Conservation (phyloP, 2,888 invertebrate genomes). For the Litoditis marina region DNA sequence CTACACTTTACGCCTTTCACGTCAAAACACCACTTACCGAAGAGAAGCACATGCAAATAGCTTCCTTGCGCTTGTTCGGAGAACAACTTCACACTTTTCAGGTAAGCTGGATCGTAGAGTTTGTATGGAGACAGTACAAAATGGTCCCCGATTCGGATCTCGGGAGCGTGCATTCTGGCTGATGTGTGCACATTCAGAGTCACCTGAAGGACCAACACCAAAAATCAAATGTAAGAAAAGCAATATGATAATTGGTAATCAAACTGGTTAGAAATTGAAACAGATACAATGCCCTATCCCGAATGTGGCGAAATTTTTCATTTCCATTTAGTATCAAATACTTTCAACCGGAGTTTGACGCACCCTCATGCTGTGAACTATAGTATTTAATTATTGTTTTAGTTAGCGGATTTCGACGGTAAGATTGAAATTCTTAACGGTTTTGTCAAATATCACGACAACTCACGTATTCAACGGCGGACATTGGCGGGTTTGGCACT, state of each 20-base stretch:
- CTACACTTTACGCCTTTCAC: too few relatives aligned
- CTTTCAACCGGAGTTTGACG: too few relatives aligned
- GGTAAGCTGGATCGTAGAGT: conserved; percentile 48
- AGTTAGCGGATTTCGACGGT: neutral
- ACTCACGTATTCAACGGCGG: conserved; percentile 48
- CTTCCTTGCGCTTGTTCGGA: conserved; percentile 45
- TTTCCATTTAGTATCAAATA: too few relatives aligned
- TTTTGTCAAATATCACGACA: neutral
- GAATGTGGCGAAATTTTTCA: neutral
- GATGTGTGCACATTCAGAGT: conserved; percentile 53
- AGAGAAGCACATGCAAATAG: conserved; percentile 49
- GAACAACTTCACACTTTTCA: conserved; percentile 44
- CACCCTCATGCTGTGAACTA: too few relatives aligned
- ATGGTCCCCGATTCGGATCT: conserved; percentile 51
- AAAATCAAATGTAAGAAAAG: neutral
- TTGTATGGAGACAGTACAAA: conserved; percentile 48
- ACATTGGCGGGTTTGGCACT: conserved; percentile 47
- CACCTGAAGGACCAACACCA: conserved; percentile 24
- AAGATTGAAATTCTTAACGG: too few relatives aligned
- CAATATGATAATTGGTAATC: too few relatives aligned
- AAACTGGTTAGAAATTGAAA: too few relatives aligned
- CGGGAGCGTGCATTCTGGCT: conserved; percentile 46
- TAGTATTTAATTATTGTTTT: too few relatives aligned
- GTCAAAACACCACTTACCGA: conserved; percentile 36
- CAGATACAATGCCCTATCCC: neutral